Conservation (phyloP, 1,140 invertebrate genomes). For the Hormaphis cornu region DNA sequence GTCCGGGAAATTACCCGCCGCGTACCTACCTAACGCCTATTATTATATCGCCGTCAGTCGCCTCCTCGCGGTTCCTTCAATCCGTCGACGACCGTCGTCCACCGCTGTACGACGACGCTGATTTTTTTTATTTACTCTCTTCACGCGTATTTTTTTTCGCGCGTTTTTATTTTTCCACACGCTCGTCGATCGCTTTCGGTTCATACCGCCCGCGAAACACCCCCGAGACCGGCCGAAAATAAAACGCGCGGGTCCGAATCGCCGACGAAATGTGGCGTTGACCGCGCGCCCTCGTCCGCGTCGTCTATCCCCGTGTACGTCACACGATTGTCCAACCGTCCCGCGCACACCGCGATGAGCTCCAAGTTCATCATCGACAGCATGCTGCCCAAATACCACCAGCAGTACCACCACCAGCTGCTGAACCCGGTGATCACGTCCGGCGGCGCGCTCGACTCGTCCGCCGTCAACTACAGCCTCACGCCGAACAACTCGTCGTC, state of each 20-base stretch:
- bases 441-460: constrained; percentile 42
- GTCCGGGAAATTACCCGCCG: constrained; percentile 24
- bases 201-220: background rate
- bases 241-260: background rate
- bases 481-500: constrained; percentile 42
- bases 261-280: background rate
- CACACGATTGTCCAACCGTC: background rate
- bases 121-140: no score
- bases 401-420: constrained; percentile 60
- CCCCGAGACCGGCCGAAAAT: background rate
- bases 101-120: no score
- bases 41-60: background rate
- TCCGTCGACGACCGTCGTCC: background rate
- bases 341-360: constrained; percentile 54
- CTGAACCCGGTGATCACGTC: constrained; percentile 48
- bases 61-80: background rate
- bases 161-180: background rate
- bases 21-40: background rate
- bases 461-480: constrained; percentile 47
- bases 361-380: constrained; percentile 94
- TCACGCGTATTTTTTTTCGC: no score
- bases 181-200: no score
- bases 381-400: constrained; percentile 89
- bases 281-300: background rate
- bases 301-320: background rate